Conservation (phyloP, 2,797 vertebrate species). For the Acanthurus tractus region DNA sequence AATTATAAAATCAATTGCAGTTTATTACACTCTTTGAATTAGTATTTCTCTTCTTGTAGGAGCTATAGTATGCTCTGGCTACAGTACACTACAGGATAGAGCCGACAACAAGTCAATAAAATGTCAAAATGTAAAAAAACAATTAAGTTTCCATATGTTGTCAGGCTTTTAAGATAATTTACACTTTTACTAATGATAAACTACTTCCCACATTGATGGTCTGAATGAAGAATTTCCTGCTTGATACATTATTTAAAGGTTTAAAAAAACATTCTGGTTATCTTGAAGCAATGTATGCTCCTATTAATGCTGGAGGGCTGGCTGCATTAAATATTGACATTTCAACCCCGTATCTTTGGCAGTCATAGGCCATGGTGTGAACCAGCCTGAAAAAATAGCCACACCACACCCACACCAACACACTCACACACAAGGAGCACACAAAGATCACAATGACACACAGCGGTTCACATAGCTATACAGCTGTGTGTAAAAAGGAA, state of each 20-base stretch:
- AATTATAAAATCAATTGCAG: not conserved
- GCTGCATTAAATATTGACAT: not conserved
- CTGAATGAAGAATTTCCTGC: not conserved
- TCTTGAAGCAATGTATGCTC: not conserved
- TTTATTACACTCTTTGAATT: constrained; percentile 9
- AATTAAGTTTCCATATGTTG: not conserved
- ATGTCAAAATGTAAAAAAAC: not conserved
- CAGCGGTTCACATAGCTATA: constrained; percentile 15
- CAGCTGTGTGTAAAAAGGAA: not conserved
- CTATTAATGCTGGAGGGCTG: not conserved
- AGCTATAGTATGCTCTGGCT: constrained; percentile 31
- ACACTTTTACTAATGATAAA: not conserved
- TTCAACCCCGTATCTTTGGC: constrained; percentile 2
- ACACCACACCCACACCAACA: constrained; percentile 7
- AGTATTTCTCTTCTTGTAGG: constrained; percentile 47
- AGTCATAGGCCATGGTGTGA: not conserved
- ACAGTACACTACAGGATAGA: constrained; percentile 18
- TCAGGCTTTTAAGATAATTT: not conserved
- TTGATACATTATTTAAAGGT: not conserved
- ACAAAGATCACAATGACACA: not conserved
- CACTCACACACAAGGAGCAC: not conserved
- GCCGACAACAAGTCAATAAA: constrained; percentile 9
- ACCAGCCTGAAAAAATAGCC: not conserved
- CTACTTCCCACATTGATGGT: not conserved
- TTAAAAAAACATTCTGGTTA: not conserved